Base-by-base conservation (phyloP, 1,140 invertebrate species). In the Latrodectus geometricus region DNA sequence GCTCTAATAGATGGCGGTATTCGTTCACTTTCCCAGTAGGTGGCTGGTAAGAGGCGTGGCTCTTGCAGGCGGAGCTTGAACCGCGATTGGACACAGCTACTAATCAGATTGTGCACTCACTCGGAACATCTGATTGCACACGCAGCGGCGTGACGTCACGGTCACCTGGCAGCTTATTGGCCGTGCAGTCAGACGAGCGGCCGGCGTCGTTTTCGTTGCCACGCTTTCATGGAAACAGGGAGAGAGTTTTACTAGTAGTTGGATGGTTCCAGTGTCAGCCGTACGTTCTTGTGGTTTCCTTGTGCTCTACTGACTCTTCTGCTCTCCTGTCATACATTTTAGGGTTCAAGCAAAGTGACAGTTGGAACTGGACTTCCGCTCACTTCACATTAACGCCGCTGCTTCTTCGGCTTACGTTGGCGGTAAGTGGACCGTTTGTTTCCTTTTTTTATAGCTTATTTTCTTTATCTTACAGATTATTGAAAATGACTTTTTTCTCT, bases 111-210 rank as follows among this genome's bases (percentile, higher is more conserved):
- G 86, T 79, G 69, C 79, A 87, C 78, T 87, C 78, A 87, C 49
- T 82, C 73, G 86, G 78, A 82, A 87, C 78, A 82, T 87, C 86
- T 83, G 86, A 87, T 87, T 87, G 86, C 85, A 87, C 85, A 74
- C 77, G 78, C 77, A 74, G 77, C 48, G 77, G 86, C 78, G 86
- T 87, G 86, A 87, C 86, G 86, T 87, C 86, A 87, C 86, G 86
- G 78, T 82, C 79, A 82, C 68, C 78, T 81, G 74, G 86, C 86
- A 87, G 86, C 79, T 87, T 83, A 87, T 87, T 87, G 86, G 86
- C 86, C 86, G 74, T 87, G 86, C 76, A 87, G 56, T n/a, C 74
- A 54, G 76, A 76, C 70, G 74, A 61, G 82, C 65, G 81, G 72
- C 79, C 66, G 83, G 83, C 83, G 83, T 86, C 83, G 83, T 49